A percentile compares a stretch with the other conserved stretches of the same genome.
These are phyloP conservation scores for Sarcophaga caerulescens DNA, from an alignment of 2,888 invertebrate genomes.

Conservation along the genomic window DNA sequence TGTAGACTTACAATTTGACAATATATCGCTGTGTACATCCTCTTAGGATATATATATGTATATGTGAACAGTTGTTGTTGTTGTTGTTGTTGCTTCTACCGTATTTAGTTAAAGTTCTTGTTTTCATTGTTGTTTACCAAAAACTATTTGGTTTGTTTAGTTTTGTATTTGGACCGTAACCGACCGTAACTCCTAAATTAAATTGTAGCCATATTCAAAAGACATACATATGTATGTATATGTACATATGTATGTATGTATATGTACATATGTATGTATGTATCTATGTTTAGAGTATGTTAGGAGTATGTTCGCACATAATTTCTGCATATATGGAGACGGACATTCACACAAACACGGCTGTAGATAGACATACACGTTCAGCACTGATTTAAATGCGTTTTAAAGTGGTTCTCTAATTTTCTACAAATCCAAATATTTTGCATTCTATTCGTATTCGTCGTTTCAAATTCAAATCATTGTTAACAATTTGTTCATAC, in stretches of 20 bases:
- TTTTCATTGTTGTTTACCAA: slow-evolving; percentile 21
- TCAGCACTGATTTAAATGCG: slow-evolving; percentile 52
- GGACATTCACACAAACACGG: slow-evolving; percentile 7
- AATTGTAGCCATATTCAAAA: slow-evolving; percentile 9
- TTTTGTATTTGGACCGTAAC: slow-evolving; percentile 33
- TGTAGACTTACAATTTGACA: no score
- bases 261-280: not conserved
- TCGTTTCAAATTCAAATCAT: slow-evolving; percentile 53
- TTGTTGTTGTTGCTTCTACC: not conserved
- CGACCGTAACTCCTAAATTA: slow-evolving; percentile 32
- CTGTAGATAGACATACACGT: not conserved
- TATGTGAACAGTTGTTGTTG: not conserved
- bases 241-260: slow-evolving; percentile 21
- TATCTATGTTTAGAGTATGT: not conserved
- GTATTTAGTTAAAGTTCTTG: not conserved
- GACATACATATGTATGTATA: not conserved
- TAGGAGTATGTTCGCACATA: not conserved
- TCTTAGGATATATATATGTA: not conserved
- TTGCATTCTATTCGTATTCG: slow-evolving; percentile 30
- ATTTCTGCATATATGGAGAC: not conserved
- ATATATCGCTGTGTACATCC: not conserved
- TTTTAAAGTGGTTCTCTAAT: slow-evolving; percentile 64
- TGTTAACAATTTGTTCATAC: slow-evolving; percentile 31
- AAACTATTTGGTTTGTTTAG: slow-evolving; percentile 48
- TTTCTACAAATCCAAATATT: slow-evolving; percentile 39